Percentiles rank a stretch among this genome's conserved stretches.
Evolutionary conservation across 2,888 invertebrate genomes (phyloP).

Genomic region (Clitarchus hookeri): DNA sequence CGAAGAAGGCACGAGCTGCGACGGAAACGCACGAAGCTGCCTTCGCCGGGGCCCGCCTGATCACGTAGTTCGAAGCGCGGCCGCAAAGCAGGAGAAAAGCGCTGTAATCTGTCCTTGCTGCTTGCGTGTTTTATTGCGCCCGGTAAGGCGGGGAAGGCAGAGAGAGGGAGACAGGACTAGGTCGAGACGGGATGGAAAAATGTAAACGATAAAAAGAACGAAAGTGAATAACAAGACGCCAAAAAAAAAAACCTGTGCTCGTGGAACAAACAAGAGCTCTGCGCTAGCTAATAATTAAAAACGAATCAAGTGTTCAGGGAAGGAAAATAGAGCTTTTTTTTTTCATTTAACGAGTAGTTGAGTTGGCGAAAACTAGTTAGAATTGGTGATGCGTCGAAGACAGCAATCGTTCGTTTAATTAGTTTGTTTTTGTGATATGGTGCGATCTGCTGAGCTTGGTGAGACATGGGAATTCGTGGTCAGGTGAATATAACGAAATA

Average conservation of each 20-base stretch:
- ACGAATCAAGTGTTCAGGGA: slow-evolving; percentile 28
- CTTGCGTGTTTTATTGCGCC: slow-evolving; percentile 20
- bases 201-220: slow-evolving; percentile 15
- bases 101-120: slow-evolving; percentile 15
- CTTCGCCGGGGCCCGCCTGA: slow-evolving; percentile 12
- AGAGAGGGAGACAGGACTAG: slow-evolving; percentile 16
- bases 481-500: background rate
- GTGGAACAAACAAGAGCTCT: slow-evolving; percentile 27
- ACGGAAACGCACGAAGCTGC: slow-evolving; percentile 20
- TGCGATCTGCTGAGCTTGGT: background rate
- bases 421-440: background rate
- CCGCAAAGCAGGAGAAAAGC: slow-evolving; percentile 20
- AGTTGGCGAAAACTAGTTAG: slow-evolving; percentile 10
- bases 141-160: background rate
- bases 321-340: background rate
- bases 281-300: slow-evolving; percentile 38
- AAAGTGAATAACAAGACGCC: slow-evolving; percentile 22
- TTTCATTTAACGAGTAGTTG: background rate
- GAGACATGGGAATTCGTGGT: background rate
- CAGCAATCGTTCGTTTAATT: slow-evolving; percentile 21
- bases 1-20: slow-evolving; percentile 33
- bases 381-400: background rate
- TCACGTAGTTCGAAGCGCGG: slow-evolving; percentile 24
- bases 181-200: slow-evolving; percentile 4
- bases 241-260: slow-evolving; percentile 1